phyloP scores from a whole-genome alignment of 1,140 invertebrate genomes.

The Drosophila repletoides region DNA sequence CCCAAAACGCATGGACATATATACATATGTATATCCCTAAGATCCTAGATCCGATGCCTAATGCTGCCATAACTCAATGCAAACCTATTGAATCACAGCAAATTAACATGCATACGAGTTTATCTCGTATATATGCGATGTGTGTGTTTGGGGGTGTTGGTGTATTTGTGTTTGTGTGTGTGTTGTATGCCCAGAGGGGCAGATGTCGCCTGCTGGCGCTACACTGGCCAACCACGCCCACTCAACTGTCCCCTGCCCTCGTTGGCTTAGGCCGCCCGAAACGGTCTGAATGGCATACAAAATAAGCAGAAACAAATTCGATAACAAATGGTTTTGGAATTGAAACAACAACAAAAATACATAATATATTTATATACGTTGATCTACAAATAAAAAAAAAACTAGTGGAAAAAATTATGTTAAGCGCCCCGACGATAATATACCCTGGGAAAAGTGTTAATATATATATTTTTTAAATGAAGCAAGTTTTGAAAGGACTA shows the following conservation, averaged over 20 bases:
- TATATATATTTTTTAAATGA: too few relatives aligned
- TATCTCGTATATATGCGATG: constrained; percentile 32
- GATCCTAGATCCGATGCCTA: constrained; percentile 41
- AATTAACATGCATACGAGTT: constrained; percentile 73
- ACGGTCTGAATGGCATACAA: constrained; percentile 53
- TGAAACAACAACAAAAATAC: constrained; percentile 67
- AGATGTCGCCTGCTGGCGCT: constrained; percentile 47
- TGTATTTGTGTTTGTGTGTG: not conserved
- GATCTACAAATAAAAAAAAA: constrained; percentile 16
- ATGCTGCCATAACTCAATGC: constrained; percentile 72
- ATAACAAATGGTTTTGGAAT: constrained; percentile 78
- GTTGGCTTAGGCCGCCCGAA: constrained; percentile 12
- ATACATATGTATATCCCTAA: constrained; percentile 12
- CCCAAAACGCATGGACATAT: constrained; percentile 9
- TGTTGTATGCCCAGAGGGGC: constrained; percentile 43
- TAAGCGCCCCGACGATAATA: too few relatives aligned
- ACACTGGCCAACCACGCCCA: constrained; percentile 1
- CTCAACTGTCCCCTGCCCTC: constrained; percentile 29
- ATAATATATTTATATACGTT: constrained; percentile 50
- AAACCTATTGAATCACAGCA: constrained; percentile 78
- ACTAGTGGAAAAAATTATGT: too few relatives aligned
- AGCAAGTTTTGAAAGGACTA: too few relatives aligned
- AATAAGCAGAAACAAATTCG: constrained; percentile 76
- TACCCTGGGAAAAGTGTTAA: too few relatives aligned
- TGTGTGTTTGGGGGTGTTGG: constrained; percentile 6